Evolutionary conservation across 2,113 vertebrate species (phyloP).

Genomic region (Mustelus asterias): DNA sequence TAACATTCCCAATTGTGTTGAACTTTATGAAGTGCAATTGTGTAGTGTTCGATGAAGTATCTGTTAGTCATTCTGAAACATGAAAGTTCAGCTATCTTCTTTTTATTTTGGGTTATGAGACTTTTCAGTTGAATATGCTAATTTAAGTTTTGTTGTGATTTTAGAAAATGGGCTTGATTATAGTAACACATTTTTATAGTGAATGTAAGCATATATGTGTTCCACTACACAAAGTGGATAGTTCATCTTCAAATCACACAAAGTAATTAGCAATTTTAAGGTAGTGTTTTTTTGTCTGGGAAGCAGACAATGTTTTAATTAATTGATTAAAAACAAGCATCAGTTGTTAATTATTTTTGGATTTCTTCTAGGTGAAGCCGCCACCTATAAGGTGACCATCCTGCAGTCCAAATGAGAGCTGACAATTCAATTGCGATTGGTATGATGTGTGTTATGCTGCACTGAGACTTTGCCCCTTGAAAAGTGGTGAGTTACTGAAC

Average conservation of each 20-base stretch:
- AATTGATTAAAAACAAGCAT: neutral
- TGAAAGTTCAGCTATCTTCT: neutral
- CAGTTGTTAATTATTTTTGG: neutral
- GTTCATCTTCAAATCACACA: neutral
- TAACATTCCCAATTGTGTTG: neutral
- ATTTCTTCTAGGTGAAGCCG: neutral
- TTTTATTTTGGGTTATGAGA: neutral
- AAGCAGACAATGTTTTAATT: neutral
- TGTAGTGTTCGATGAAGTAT: neutral
- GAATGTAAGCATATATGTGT: neutral
- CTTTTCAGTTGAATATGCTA: neutral
- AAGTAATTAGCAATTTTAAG: neutral
- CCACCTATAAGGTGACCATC: neutral
- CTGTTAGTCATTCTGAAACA: neutral
- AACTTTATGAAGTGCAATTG: neutral
- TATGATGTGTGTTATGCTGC: neutral
- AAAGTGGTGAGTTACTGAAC: conserved; percentile 23
- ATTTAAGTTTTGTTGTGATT: neutral
- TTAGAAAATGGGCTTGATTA: neutral
- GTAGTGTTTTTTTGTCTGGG: too few species aligned
- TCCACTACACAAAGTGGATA: neutral
- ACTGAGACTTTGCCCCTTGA: neutral
- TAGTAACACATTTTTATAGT: neutral
- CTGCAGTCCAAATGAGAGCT: conserved; percentile 15
- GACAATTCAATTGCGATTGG: conserved; percentile 12